phyloP scores from a whole-genome alignment of 2,113 vertebrate species.

The Etheostoma cragini region DNA sequence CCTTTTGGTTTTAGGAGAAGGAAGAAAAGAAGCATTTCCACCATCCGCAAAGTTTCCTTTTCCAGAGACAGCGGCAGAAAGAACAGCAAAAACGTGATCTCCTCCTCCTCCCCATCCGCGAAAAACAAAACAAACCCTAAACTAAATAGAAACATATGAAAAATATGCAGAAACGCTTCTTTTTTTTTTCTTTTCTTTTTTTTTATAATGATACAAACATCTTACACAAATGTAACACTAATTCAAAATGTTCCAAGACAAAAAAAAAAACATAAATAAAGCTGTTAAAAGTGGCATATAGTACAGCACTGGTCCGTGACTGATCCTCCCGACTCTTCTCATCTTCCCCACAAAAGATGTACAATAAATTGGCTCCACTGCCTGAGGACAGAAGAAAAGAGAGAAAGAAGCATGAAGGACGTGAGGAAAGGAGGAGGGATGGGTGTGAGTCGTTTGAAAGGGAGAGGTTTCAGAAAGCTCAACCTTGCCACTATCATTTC shows the following conservation, averaged over 20 bases:
- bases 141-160: constrained; percentile 8
- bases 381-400: constrained; percentile 61
- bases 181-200: constrained; percentile 4
- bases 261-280: constrained; percentile 89
- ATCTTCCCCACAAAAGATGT: constrained; percentile 63
- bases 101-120: constrained; percentile 40
- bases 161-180: constrained; percentile 79
- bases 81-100: constrained; percentile 81
- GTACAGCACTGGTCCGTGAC: constrained; percentile 88
- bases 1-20: constrained; percentile 49
- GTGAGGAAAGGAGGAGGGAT: neutral
- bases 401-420: constrained; percentile 12
- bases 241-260: constrained; percentile 80
- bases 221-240: constrained; percentile 78
- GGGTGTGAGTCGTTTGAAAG: neutral
- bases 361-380: constrained; percentile 64
- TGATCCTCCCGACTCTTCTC: constrained; percentile 68
- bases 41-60: constrained; percentile 83
- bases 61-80: constrained; percentile 73
- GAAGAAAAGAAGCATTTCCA: constrained; percentile 63
- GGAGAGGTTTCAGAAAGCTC: neutral
- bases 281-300: constrained; percentile 91
- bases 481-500: neutral
- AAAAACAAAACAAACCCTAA: constrained; percentile 9
- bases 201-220: constrained; percentile 88